Base-by-base conservation (phyloP, 2,888 invertebrate species). In the Diachrysia chrysitis region DNA sequence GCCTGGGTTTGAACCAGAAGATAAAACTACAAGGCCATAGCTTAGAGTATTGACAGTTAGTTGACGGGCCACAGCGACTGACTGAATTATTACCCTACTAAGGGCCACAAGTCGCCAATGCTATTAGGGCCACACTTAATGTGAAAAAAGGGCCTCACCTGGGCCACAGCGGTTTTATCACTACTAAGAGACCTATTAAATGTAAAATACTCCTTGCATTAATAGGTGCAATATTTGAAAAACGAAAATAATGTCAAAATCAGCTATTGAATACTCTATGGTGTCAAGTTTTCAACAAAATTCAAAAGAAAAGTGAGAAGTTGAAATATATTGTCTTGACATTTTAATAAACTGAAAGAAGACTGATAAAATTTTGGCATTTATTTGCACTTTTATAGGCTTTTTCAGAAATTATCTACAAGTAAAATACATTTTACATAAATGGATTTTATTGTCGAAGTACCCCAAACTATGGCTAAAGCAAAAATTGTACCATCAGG, bases 361-460 rank as follows among this genome's bases (percentile, higher is more conserved):
- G 57, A 64, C 61, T 61, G 56, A 69, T 63, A 54, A 56, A 42
- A 46, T 68, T 65, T 62, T 62, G 42, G 53, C 53, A 78, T 64
- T 63, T 56, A 56, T 55, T 66, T 69, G 66, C 53, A 61, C 79
- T 37, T 53, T 59, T 75, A 46, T 63, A 76, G 66, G 62, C 54
- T 59, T 19, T 71, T 69, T 76, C 61, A 79, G 56, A 53, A 63
- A 79, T 63, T 61, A 64, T 32, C 25, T 54, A 62, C 14, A 21
- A 61, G 48, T 7, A 53, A 32, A 42, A 51, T 59, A 58, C 63
- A 67, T 66, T 54, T 61, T 67, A 58, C 42, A 54, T 78, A 72
- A 79, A 91, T 90, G 90, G 89, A 91, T 78, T 86, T 84, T 72
- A 81, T 86, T 65, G 73, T 86, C 29, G 90, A 91, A 78, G 73